phyloP scores from a whole-genome alignment of 2,113 vertebrate genomes.

The Pongo abelii region DNA sequence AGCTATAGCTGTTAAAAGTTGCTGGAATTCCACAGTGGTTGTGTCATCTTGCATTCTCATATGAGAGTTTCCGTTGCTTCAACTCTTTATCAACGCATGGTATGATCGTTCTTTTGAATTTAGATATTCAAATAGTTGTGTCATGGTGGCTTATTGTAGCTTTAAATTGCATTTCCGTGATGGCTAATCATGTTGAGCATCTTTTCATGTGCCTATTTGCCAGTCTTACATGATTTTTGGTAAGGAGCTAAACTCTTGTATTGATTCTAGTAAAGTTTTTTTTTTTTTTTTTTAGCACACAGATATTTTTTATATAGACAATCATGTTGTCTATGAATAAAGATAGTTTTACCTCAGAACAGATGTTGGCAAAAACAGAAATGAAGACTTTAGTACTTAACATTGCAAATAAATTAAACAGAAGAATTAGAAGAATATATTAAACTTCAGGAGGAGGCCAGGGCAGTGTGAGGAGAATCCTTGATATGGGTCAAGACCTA shows the following conservation, averaged over 20 bases:
- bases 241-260: neutral
- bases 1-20: neutral
- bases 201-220: neutral
- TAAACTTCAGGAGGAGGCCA: neutral
- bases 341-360: neutral
- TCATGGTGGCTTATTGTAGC: neutral
- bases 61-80: neutral
- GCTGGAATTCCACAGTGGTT: neutral
- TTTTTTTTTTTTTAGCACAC: neutral
- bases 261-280: neutral
- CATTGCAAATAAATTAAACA: neutral
- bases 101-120: neutral
- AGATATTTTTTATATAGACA: neutral
- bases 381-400: constrained; percentile 13
- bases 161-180: neutral
- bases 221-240: neutral
- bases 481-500: neutral
- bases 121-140: neutral
- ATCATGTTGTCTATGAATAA: neutral
- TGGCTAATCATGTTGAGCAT: neutral
- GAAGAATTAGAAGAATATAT: neutral
- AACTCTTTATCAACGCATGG: neutral
- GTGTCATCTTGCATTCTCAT: neutral
- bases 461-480: neutral
- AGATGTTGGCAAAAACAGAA: neutral